These are phyloP conservation scores for Trachelus stipa DNA, from an alignment of 2,888 invertebrate species.

Conservation along the genomic window DNA sequence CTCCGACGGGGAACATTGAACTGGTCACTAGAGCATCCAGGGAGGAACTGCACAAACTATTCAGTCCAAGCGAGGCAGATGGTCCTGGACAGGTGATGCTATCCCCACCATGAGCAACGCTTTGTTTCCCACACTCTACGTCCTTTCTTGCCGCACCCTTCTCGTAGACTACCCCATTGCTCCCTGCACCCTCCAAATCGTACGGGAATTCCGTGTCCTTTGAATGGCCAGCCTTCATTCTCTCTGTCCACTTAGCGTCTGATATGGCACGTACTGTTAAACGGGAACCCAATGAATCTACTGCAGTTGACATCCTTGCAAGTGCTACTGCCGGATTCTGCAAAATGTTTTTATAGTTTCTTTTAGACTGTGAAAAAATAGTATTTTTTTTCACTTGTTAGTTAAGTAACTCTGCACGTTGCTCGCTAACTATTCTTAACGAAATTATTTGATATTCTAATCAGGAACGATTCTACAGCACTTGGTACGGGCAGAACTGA, in stretches of 20 bases:
- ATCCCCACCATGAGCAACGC: conserved; percentile 45
- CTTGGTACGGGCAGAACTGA: not conserved
- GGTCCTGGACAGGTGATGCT: conserved; percentile 54
- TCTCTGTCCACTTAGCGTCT: conserved; percentile 66
- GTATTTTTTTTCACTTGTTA: too few relatives aligned
- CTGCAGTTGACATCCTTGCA: conserved; percentile 44
- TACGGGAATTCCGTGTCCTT: conserved; percentile 30
- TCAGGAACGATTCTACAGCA: not conserved
- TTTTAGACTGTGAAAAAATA: not conserved
- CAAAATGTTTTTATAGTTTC: conserved; percentile 11
- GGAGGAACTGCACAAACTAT: conserved; percentile 46
- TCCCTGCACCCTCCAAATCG: conserved; percentile 14
- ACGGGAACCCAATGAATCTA: conserved; percentile 55
- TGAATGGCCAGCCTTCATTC: conserved; percentile 15
- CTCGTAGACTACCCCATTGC: conserved; percentile 29
- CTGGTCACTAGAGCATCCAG: conserved; percentile 48
- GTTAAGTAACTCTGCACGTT: not conserved
- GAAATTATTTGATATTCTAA: not conserved
- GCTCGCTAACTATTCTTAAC: not conserved
- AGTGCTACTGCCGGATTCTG: conserved; percentile 39
- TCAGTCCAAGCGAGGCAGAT: conserved; percentile 49
- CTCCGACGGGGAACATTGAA: conserved; percentile 37
- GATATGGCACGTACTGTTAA: conserved; percentile 78
- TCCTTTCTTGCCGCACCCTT: conserved; percentile 23
- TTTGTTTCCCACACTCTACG: conserved; percentile 36